These are phyloP conservation scores for Lepilemur septentrionalis DNA, from an alignment of 2,797 vertebrate species.

Conservation along the genomic window DNA sequence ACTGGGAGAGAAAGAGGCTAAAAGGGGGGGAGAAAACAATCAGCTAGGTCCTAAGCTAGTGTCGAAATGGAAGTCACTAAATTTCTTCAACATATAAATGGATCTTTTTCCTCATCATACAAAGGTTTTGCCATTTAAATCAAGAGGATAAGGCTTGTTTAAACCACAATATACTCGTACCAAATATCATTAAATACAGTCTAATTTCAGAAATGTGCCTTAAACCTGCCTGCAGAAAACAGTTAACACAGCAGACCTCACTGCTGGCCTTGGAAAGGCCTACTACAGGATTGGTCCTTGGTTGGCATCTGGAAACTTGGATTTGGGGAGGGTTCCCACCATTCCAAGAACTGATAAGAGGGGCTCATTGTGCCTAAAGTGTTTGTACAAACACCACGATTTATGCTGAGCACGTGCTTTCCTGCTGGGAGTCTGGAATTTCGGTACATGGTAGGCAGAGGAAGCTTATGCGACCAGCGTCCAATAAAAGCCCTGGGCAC, in stretches of 20 bases:
- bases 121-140: not conserved
- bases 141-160: not conserved
- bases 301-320: not conserved
- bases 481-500: not conserved
- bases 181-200: not conserved
- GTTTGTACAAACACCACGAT: not conserved
- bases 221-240: not conserved
- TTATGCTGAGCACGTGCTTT: not conserved
- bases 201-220: constrained; percentile 52
- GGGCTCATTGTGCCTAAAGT: not conserved
- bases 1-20: not conserved
- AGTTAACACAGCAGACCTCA: not conserved
- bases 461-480: not conserved
- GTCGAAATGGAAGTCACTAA: not conserved
- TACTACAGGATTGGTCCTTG: not conserved
- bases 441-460: not conserved
- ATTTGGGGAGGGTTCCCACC: not conserved
- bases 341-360: not conserved
- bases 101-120: not conserved
- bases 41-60: not conserved
- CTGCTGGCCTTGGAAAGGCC: not conserved
- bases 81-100: not conserved
- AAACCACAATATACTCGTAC: not conserved
- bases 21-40: not conserved
- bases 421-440: not conserved